A percentile compares a stretch with the other conserved stretches of the same genome.
phyloP scores from a whole-genome alignment of 2,797 vertebrate species.

The Iguana delicatissima region DNA sequence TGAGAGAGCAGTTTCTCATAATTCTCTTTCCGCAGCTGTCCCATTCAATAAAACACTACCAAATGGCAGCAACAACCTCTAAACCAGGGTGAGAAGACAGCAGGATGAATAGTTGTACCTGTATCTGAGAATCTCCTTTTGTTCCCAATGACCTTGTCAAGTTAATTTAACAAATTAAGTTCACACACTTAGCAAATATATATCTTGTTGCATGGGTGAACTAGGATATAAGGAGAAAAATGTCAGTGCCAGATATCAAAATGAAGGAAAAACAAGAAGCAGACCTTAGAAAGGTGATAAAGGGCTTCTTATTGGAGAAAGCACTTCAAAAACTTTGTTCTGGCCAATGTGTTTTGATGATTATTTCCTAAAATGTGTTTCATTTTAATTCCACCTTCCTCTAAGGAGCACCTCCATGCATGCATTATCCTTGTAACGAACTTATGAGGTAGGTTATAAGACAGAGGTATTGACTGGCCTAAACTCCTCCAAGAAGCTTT shows the following conservation, averaged over 20 bases:
- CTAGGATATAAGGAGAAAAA: not conserved
- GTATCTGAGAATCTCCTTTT: not conserved
- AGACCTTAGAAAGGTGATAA: not conserved
- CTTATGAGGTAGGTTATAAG: not conserved
- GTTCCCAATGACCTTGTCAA: no score
- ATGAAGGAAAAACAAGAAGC: not conserved
- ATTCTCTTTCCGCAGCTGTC: accelerated
- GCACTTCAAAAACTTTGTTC: not conserved
- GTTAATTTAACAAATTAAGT: no score
- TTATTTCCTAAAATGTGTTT: not conserved
- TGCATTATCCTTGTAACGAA: no score
- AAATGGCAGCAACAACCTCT: no score
- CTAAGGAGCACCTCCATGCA: not conserved
- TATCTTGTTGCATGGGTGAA: not conserved
- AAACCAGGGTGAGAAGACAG: no score
- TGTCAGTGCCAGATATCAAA: not conserved
- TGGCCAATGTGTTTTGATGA: not conserved
- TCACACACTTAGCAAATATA: not conserved
- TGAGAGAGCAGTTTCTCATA: not conserved
- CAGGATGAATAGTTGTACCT: not conserved
- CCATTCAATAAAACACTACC: not conserved
- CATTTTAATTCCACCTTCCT: not conserved
- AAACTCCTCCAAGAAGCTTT: not conserved
- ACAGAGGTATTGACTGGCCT: not conserved
- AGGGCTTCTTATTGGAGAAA: not conserved